Conservation (phyloP, 1,140 invertebrate genomes). For the Gonatopus flavifemur region DNA sequence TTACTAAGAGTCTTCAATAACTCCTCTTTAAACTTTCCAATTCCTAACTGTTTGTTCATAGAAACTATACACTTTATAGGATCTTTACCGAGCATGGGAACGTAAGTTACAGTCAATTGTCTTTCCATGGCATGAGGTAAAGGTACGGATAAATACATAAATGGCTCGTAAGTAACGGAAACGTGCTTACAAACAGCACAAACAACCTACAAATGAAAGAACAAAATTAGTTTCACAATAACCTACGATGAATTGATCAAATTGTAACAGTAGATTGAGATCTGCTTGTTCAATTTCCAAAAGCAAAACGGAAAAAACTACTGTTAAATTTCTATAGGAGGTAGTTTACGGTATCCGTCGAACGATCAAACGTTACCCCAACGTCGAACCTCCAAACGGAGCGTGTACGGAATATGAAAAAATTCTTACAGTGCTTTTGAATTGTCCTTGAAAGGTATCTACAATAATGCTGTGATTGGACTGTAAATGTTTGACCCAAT, state of each 20-base stretch:
- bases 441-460: constrained; percentile 74
- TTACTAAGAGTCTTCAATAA: constrained; percentile 54
- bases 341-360: constrained; percentile 29
- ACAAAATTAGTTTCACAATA: not conserved
- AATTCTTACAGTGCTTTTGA: constrained; percentile 68
- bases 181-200: constrained; percentile 69
- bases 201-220: constrained; percentile 62
- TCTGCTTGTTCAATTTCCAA: constrained; percentile 19
- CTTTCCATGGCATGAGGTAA: constrained; percentile 69
- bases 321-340: constrained; percentile 40
- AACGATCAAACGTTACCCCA: constrained; percentile 24
- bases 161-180: constrained; percentile 73
- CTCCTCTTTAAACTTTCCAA: constrained; percentile 63
- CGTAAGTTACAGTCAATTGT: constrained; percentile 66
- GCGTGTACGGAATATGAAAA: too few species aligned
- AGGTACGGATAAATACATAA: constrained; percentile 74
- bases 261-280: constrained; percentile 29
- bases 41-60: constrained; percentile 65
- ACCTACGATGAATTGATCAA: not conserved
- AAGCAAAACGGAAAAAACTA: constrained; percentile 36
- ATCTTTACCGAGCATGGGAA: constrained; percentile 55
- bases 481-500: constrained; percentile 66
- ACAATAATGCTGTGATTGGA: constrained; percentile 68
- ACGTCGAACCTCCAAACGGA: constrained; percentile 33
- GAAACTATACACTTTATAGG: constrained; percentile 63